Evolutionary conservation across 2,797 vertebrate species (phyloP).

Genomic region (Lophius americanus): DNA sequence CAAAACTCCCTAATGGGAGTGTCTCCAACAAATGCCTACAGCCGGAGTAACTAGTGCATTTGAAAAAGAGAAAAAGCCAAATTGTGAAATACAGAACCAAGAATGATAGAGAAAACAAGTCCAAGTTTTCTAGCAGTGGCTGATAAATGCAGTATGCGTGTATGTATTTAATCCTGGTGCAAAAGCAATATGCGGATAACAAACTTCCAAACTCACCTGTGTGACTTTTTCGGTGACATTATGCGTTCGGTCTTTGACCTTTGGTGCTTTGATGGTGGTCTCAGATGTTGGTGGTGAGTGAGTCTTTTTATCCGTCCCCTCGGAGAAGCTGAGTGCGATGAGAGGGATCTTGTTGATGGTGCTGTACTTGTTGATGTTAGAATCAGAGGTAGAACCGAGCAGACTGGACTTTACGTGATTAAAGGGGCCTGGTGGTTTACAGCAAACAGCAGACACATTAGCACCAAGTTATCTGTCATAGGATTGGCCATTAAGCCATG

Average conservation of each 20-base stretch:
- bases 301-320: slow-evolving; percentile 92
- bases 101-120: no score
- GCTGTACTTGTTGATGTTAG: slow-evolving; percentile 99
- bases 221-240: slow-evolving; percentile 99
- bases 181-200: neutral
- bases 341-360: slow-evolving; percentile 99
- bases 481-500: neutral
- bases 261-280: slow-evolving; percentile 96
- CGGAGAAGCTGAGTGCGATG: slow-evolving; percentile 96
- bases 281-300: slow-evolving; percentile 95
- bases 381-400: slow-evolving; percentile 97
- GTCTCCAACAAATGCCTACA: neutral
- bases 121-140: no score
- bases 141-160: no score
- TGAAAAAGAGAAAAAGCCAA: neutral
- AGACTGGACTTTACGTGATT: slow-evolving; percentile 98
- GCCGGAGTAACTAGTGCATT: slow-evolving; percentile 5
- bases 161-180: neutral
- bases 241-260: slow-evolving; percentile 98
- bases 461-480: neutral
- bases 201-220: slow-evolving; percentile 84
- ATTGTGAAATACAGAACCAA: slow-evolving; percentile 11
- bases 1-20: neutral
- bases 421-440: slow-evolving; percentile 86
- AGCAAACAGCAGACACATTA: slow-evolving; percentile 30